Conservation (phyloP, 2,888 invertebrate genomes). For the Luffia ferchaultella region DNA sequence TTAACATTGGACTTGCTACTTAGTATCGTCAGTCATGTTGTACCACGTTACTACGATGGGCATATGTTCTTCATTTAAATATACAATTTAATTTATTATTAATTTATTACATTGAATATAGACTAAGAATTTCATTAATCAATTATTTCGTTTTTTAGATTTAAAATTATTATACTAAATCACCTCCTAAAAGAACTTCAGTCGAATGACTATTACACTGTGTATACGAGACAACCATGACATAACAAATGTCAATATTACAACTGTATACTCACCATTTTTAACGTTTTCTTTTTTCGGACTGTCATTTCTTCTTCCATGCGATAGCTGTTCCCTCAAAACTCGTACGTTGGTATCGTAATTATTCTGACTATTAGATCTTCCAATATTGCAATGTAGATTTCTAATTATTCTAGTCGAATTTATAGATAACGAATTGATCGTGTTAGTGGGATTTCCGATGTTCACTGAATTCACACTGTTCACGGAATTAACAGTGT, state of each 20-base stretch:
- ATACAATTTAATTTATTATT: too few relatives aligned
- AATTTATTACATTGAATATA: too few relatives aligned
- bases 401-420: background rate
- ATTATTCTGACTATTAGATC: conserved; percentile 45
- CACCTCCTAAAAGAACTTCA: too few relatives aligned
- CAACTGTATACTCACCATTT: conserved; percentile 28
- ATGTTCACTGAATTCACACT: background rate
- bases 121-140: too few relatives aligned
- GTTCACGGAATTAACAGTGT: background rate
- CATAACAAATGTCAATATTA: background rate
- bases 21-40: too few relatives aligned
- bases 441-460: background rate
- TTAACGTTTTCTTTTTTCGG: conserved; percentile 34
- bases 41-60: too few relatives aligned
- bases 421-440: background rate
- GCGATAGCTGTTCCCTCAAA: conserved; percentile 24
- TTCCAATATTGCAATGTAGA: conserved; percentile 29
- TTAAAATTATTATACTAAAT: too few relatives aligned
- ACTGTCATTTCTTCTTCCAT: conserved; percentile 31
- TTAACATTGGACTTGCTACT: too few relatives aligned
- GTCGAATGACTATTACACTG: too few relatives aligned
- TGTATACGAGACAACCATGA: too few relatives aligned
- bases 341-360: conserved; percentile 29
- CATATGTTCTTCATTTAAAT: too few relatives aligned
- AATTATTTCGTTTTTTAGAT: too few relatives aligned